Evolutionary conservation across 1,140 invertebrate genomes (phyloP).

Genomic region (Drosophila kepulauana): DNA sequence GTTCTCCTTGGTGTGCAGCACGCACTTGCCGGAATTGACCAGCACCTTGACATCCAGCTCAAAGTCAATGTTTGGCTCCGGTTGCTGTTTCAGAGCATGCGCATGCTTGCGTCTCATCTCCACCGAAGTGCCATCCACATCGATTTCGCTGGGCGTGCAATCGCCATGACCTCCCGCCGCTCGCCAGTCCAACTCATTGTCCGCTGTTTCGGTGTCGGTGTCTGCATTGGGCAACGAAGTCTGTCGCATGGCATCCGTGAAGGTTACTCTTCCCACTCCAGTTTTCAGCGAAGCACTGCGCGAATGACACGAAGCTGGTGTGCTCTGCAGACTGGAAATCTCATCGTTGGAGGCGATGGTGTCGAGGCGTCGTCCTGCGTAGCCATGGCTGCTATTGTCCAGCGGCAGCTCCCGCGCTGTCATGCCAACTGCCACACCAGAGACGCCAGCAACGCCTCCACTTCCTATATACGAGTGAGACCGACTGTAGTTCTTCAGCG

Average conservation of each 20-base stretch:
- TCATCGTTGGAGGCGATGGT: conserved; percentile 83
- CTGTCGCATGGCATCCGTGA: conserved; percentile 86
- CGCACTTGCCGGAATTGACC: conserved; percentile 98
- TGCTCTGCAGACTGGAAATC: conserved; percentile 88
- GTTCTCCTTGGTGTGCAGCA: conserved; percentile 96
- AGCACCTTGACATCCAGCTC: conserved; percentile 98
- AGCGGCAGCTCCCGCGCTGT: conserved; percentile 50
- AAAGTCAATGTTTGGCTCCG: conserved; percentile 98
- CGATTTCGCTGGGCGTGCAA: conserved; percentile 84
- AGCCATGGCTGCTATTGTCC: conserved; percentile 66
- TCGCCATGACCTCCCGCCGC: conserved; percentile 42
- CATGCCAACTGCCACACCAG: conserved; percentile 29
- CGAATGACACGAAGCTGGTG: conserved; percentile 89
- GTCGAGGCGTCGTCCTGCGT: conserved; percentile 69
- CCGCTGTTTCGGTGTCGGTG: conserved; percentile 88
- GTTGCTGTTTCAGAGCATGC: conserved; percentile 86
- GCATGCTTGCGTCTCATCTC: conserved; percentile 87
- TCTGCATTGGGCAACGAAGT: conserved; percentile 90
- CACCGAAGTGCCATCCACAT: conserved; percentile 88
- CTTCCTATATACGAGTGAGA: conserved; percentile 79
- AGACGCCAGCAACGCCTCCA: conserved; percentile 33
- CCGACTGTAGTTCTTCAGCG: conserved; percentile 76
- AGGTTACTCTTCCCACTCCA: conserved; percentile 71
- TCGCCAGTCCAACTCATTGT: conserved; percentile 88
- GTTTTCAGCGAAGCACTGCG: conserved; percentile 91